These are phyloP conservation scores for Drosophila arawakana DNA, from an alignment of 1,140 invertebrate species.

Conservation along the genomic window DNA sequence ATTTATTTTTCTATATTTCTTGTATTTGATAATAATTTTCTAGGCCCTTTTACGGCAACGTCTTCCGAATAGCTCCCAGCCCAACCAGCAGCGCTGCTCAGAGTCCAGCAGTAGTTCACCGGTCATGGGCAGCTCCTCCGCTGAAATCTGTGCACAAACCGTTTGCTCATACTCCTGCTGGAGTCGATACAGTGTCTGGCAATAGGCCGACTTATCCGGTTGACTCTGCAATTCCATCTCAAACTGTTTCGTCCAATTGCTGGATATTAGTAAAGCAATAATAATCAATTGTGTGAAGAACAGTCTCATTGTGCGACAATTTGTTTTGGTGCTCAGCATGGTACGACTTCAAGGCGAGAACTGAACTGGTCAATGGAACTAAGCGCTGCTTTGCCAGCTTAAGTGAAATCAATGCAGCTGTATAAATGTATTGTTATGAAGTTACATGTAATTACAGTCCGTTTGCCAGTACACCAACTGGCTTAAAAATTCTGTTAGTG, in stretches of 20 bases:
- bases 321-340: slow-evolving; percentile 13
- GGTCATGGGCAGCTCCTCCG: slow-evolving; percentile 38
- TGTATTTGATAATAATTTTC: background rate
- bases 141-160: slow-evolving; percentile 38
- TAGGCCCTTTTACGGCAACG: slow-evolving; percentile 54
- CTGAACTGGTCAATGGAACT: background rate
- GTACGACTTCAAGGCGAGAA: slow-evolving; percentile 5
- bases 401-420: slow-evolving; percentile 13
- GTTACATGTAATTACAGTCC: slow-evolving; percentile 13
- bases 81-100: slow-evolving; percentile 39
- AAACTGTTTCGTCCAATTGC: slow-evolving; percentile 25
- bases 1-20: background rate
- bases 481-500: background rate
- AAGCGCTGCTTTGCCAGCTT: background rate
- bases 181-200: slow-evolving; percentile 38
- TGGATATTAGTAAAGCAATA: slow-evolving; percentile 12
- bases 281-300: slow-evolving; percentile 18
- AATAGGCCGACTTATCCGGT: slow-evolving; percentile 55
- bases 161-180: slow-evolving; percentile 15
- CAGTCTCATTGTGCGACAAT: slow-evolving; percentile 15
- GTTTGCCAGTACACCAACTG: background rate
- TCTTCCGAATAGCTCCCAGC: slow-evolving; percentile 42
- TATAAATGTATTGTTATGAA: slow-evolving; percentile 1
- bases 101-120: slow-evolving; percentile 55
- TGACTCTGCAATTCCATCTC: slow-evolving; percentile 35